Percentiles rank a stretch among this genome's conserved stretches.
Conservation (phyloP, 2,888 invertebrate species). For the Yponomeuta sedellus region DNA sequence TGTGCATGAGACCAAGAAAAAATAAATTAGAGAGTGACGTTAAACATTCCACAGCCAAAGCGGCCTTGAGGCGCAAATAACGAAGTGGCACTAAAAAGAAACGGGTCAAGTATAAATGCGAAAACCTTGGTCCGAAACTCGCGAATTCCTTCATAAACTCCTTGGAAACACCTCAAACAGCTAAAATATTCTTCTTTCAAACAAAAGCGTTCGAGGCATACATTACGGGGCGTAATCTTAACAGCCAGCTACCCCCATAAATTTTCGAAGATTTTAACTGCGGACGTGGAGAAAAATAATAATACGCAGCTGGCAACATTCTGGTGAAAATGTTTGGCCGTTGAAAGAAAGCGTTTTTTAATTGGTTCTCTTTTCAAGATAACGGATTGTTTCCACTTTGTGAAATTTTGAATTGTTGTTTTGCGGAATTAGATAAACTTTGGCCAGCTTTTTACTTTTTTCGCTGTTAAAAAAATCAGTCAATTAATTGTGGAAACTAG, state of each 20-base stretch:
- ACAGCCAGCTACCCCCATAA: background rate
- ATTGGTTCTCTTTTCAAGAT: background rate
- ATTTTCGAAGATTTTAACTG: conserved; percentile 3
- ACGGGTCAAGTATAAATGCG: background rate
- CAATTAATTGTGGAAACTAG: no score
- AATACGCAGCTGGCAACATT: conserved; percentile 2
- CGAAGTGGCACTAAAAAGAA: background rate
- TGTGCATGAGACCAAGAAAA: background rate
- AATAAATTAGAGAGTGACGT: background rate
- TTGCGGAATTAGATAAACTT: no score
- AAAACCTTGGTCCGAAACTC: background rate
- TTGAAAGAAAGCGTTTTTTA: background rate
- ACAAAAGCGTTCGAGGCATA: background rate
- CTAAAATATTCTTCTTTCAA: background rate
- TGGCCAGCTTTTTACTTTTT: no score
- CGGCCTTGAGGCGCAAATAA: background rate
- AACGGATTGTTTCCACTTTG: background rate
- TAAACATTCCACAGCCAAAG: background rate
- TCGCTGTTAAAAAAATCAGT: no score
- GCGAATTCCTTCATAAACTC: background rate
- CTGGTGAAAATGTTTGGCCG: background rate
- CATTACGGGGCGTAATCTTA: background rate
- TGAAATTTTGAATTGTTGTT: no score
- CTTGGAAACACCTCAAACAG: background rate
- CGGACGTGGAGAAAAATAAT: background rate